Evolutionary conservation across 2,797 vertebrate species (phyloP).

Genomic region (Threskiornis aethiopicus): DNA sequence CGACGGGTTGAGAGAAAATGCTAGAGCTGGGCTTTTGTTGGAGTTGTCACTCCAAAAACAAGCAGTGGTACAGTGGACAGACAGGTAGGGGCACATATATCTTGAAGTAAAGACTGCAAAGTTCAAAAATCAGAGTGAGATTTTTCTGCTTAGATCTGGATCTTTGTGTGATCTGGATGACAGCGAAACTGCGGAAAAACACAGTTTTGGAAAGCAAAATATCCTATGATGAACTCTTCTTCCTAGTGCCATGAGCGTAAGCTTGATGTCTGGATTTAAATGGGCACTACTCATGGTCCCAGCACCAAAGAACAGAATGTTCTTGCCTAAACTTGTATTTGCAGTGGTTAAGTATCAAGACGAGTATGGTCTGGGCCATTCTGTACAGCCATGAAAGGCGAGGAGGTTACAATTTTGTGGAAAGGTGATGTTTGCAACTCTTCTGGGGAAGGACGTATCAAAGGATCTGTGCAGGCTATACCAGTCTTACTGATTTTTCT

Average conservation of each 20-base stretch:
- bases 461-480: neutral
- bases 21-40: neutral
- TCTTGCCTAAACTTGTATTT: neutral
- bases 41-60: neutral
- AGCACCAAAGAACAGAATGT: neutral
- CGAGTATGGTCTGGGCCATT: neutral
- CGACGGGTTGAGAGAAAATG: neutral
- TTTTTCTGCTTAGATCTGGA: neutral
- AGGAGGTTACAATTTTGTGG: neutral
- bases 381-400: neutral
- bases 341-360: neutral
- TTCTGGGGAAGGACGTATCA: neutral
- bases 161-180: neutral
- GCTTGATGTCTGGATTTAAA: neutral
- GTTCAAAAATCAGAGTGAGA: neutral
- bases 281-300: neutral
- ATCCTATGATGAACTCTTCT: neutral
- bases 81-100: rapidly evolving
- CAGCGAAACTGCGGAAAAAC: neutral
- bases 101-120: neutral
- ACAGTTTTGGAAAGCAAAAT: neutral
- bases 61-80: neutral
- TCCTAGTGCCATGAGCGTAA: neutral
- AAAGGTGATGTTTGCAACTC: neutral
- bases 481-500: neutral